Evolutionary conservation across 2,797 vertebrate genomes (phyloP).

Genomic region (Trichosurus vulpecula): DNA sequence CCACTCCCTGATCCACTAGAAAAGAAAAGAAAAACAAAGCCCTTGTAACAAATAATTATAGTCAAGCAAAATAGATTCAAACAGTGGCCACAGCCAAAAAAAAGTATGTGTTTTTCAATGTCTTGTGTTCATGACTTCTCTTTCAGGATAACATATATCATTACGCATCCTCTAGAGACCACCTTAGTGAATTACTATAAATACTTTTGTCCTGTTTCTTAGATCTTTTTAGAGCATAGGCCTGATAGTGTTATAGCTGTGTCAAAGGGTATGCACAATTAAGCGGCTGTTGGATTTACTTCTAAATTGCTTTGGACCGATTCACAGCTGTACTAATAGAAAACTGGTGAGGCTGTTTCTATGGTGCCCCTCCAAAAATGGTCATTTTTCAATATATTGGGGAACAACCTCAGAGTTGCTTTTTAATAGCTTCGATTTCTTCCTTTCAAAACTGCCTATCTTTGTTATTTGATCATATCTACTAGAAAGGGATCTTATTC

Average conservation of each 20-base stretch:
- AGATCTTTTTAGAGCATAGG: background rate
- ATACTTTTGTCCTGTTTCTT: background rate
- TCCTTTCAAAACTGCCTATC: background rate
- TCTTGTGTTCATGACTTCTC: background rate
- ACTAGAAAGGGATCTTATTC: background rate
- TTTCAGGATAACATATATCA: background rate
- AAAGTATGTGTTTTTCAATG: background rate
- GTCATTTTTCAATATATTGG: background rate
- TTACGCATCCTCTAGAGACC: background rate
- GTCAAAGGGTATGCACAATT: background rate
- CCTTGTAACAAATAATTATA: background rate
- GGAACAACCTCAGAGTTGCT: background rate
- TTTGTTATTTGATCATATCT: background rate
- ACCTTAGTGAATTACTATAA: background rate
- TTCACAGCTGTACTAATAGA: background rate
- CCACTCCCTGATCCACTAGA: background rate
- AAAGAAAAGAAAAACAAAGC: background rate
- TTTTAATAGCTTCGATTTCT: background rate
- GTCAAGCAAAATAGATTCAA: background rate
- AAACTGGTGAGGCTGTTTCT: background rate
- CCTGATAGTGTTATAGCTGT: background rate
- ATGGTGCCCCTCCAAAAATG: background rate
- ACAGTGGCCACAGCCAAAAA: background rate
- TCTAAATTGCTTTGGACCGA: background rate
- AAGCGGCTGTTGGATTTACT: background rate